Percentiles rank a stretch among this genome's conserved stretches.
Evolutionary conservation across 1,140 invertebrate species (phyloP).

Genomic region (Caenorhabditis inopinata): DNA sequence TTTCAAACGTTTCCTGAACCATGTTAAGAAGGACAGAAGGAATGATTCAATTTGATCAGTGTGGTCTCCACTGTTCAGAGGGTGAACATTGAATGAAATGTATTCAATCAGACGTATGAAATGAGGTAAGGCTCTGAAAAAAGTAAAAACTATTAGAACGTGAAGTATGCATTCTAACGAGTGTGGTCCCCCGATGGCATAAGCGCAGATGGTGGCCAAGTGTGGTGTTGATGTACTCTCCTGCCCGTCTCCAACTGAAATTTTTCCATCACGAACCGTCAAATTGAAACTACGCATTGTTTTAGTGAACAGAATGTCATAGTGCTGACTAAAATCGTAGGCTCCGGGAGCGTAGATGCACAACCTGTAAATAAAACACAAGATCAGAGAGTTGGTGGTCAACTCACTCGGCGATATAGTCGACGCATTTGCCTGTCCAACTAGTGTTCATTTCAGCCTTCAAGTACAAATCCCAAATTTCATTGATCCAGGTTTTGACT

Average conservation of each 20-base stretch:
- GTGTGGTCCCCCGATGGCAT: not conserved
- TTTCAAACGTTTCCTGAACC: not conserved
- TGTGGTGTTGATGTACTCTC: not conserved
- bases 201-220: not conserved
- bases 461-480: not conserved
- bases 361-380: not conserved
- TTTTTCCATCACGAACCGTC: not conserved
- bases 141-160: not conserved
- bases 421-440: not conserved
- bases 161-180: not conserved
- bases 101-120: not conserved
- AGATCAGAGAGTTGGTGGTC: too few relatives aligned
- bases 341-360: not conserved
- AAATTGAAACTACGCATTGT: not conserved
- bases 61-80: not conserved
- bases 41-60: not conserved
- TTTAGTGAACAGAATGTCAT: not conserved
- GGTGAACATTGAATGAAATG: not conserved
- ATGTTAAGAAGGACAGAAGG: not conserved
- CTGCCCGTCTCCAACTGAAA: not conserved
- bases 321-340: not conserved
- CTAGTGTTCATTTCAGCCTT: not conserved
- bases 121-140: not conserved
- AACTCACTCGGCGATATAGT: not conserved
- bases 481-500: not conserved